These are phyloP conservation scores for Brachyptera putata DNA, from an alignment of 2,888 invertebrate genomes.

Conservation along the genomic window DNA sequence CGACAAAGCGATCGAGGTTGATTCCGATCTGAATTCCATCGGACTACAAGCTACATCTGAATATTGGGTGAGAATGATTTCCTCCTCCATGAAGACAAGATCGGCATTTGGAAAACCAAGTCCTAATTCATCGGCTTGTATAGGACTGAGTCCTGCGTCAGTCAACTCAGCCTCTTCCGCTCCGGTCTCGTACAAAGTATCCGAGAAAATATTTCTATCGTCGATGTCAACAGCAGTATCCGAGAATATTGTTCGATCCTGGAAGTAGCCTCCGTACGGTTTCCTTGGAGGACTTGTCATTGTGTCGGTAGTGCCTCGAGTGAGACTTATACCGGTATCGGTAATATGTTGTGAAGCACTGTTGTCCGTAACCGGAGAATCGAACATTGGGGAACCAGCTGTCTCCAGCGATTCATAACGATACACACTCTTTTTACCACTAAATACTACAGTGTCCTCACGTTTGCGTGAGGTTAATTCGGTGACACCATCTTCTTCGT, in stretches of 20 bases:
- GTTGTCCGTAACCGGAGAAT: slow-evolving; percentile 48
- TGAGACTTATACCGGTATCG: slow-evolving; percentile 54
- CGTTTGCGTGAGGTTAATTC: slow-evolving; percentile 41
- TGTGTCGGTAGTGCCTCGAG: slow-evolving; percentile 48
- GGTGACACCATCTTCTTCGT: slow-evolving; percentile 23
- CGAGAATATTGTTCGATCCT: slow-evolving; percentile 44
- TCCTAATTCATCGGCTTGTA: slow-evolving; percentile 50
- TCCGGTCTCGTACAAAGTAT: slow-evolving; percentile 45
- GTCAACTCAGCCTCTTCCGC: slow-evolving; percentile 52
- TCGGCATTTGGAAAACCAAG: slow-evolving; percentile 40
- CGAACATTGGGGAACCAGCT: slow-evolving; percentile 39
- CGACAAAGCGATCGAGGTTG: slow-evolving; percentile 43
- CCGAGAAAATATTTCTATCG: slow-evolving; percentile 45
- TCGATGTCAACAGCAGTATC: slow-evolving; percentile 45
- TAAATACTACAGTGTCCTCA: slow-evolving; percentile 51
- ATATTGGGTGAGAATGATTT: slow-evolving; percentile 41
- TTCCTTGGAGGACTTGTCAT: slow-evolving; percentile 44
- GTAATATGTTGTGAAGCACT: slow-evolving; percentile 52
- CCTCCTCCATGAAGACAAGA: slow-evolving; percentile 43
- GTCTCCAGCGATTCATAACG: slow-evolving; percentile 47
- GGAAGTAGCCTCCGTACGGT: slow-evolving; percentile 33
- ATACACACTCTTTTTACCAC: slow-evolving; percentile 50
- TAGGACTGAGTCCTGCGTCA: slow-evolving; percentile 54
- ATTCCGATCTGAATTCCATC: slow-evolving; percentile 47
- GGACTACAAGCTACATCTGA: slow-evolving; percentile 51